These are phyloP conservation scores for Stegostoma tigrinum DNA, from an alignment of 2,113 vertebrate genomes.

Conservation along the genomic window DNA sequence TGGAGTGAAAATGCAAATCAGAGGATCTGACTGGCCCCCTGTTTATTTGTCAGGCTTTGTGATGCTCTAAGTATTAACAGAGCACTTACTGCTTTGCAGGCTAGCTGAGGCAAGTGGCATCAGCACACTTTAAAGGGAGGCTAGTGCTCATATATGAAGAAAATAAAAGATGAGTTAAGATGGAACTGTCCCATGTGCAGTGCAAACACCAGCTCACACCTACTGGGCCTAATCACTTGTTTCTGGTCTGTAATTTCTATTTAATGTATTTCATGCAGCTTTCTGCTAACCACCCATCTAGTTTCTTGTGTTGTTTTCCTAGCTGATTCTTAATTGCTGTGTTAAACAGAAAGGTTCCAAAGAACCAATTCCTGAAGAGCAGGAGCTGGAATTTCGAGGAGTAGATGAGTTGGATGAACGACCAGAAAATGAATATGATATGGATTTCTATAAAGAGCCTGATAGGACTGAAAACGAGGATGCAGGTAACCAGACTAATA, in stretches of 20 bases:
- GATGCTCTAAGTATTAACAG: neutral
- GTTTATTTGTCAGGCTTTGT: neutral
- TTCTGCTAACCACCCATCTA: neutral
- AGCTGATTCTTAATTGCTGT: neutral
- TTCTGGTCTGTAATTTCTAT: neutral
- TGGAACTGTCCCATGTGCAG: neutral
- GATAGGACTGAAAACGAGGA: neutral
- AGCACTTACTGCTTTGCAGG: neutral
- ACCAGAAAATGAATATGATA: slow-evolving; percentile 35
- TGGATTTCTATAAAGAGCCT: slow-evolving; percentile 39
- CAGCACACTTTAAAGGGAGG: neutral
- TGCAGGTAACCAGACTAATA: neutral
- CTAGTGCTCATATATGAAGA: too few relatives aligned
- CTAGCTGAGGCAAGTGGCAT: neutral
- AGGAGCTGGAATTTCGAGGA: slow-evolving; percentile 76
- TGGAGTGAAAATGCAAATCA: too few relatives aligned
- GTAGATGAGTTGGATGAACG: slow-evolving; percentile 71
- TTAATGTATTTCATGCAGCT: neutral
- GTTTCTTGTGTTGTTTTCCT: neutral
- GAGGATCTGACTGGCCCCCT: too few relatives aligned
- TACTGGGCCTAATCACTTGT: neutral
- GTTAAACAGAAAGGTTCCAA: slow-evolving; percentile 69
- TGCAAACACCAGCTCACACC: too few relatives aligned
- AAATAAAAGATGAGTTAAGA: too few relatives aligned
- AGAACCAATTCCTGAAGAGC: slow-evolving; percentile 71